Percentiles rank a stretch among this genome's conserved stretches.
Conservation (phyloP, 2,113 vertebrate species). For the Saimiri boliviensis region DNA sequence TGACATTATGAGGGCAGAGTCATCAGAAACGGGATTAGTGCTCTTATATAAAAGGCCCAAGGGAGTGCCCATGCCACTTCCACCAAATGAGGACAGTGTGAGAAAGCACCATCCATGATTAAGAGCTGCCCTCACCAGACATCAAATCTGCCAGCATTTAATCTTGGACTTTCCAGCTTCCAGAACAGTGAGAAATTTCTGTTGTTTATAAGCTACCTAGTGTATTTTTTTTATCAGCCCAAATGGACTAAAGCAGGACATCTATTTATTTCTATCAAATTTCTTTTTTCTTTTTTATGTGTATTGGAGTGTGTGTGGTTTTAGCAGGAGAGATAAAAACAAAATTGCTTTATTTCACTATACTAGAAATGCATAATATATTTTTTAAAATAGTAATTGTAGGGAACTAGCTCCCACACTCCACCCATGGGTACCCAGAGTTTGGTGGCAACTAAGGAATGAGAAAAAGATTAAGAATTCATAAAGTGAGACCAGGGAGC, state of each 20-base stretch:
- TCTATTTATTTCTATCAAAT: not conserved
- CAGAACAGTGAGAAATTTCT: not conserved
- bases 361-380: not conserved
- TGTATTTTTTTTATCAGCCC: not conserved
- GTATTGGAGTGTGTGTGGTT: not conserved
- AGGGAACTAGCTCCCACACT: too few relatives aligned
- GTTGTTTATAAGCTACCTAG: not conserved
- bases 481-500: too few relatives aligned
- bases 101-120: not conserved
- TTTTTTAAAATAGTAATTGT: not conserved
- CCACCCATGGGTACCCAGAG: too few relatives aligned
- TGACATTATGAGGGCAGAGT: not conserved
- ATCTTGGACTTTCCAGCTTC: not conserved
- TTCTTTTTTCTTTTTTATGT: not conserved
- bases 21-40: not conserved
- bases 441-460: too few relatives aligned
- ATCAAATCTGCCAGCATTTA: not conserved
- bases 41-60: not conserved
- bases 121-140: not conserved
- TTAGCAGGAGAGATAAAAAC: not conserved
- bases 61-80: not conserved
- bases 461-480: too few relatives aligned
- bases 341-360: not conserved
- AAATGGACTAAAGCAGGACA: not conserved
- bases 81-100: not conserved